Conservation (phyloP, 1,140 invertebrate genomes). For the Drepana arcuata region DNA sequence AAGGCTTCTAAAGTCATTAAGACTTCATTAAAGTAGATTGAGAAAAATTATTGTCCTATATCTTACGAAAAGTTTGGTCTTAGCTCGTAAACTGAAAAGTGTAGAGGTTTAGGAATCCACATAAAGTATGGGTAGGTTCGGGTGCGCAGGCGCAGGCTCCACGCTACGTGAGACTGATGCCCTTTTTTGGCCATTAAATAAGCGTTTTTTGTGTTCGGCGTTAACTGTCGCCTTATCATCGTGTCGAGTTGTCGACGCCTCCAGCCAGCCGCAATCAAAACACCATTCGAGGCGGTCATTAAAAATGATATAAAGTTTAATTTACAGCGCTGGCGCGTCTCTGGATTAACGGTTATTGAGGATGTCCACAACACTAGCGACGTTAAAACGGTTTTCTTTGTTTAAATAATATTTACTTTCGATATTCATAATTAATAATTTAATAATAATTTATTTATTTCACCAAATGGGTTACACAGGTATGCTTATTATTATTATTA, state of each 20-base stretch:
- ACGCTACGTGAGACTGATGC: slow-evolving; percentile 27
- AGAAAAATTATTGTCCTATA: slow-evolving; percentile 49
- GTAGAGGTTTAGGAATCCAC: slow-evolving; percentile 46
- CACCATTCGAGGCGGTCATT: slow-evolving; percentile 62
- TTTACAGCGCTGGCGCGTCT: slow-evolving; percentile 52
- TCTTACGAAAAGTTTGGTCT: slow-evolving; percentile 37
- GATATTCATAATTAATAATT: too few species aligned
- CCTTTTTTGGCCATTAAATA: slow-evolving; percentile 56
- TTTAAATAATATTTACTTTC: slow-evolving; percentile 43
- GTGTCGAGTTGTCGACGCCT: slow-evolving; percentile 70
- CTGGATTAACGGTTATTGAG: slow-evolving; percentile 61
- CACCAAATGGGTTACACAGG: too few species aligned
- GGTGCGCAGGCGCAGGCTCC: background rate
- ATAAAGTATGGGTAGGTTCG: slow-evolving; percentile 27
- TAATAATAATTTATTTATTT: too few species aligned
- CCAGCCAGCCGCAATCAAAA: slow-evolving; percentile 66
- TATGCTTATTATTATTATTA: too few species aligned
- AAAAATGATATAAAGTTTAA: slow-evolving; percentile 72
- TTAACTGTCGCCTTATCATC: slow-evolving; percentile 62
- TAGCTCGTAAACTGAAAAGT: slow-evolving; percentile 57
- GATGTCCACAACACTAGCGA: slow-evolving; percentile 44
- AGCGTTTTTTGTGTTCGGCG: slow-evolving; percentile 54
- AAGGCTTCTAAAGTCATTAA: too few species aligned
- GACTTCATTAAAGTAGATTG: too few species aligned
- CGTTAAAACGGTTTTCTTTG: slow-evolving; percentile 54